phyloP scores from a whole-genome alignment of 2,888 invertebrate species.

The Villa cingulata region DNA sequence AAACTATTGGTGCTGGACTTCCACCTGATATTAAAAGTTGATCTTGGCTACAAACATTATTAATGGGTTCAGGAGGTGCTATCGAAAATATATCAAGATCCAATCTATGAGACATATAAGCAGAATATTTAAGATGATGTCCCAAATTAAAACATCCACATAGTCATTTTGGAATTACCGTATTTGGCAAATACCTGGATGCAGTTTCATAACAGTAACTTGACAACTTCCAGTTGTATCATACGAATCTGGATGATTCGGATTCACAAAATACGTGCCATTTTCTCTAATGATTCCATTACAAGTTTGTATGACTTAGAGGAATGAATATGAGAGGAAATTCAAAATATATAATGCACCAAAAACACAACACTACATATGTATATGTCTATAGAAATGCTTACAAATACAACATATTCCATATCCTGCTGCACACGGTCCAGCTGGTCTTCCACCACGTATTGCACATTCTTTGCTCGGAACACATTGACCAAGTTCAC shows the following conservation, averaged over 20 bases:
- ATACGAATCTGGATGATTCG: constrained; percentile 58
- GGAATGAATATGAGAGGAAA: too few relatives aligned
- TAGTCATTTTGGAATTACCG: constrained; percentile 39
- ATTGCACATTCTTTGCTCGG: constrained; percentile 54
- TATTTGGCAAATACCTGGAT: constrained; percentile 70
- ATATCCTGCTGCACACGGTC: constrained; percentile 54
- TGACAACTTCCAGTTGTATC: constrained; percentile 77
- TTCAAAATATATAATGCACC: too few relatives aligned
- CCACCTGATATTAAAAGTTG: constrained; percentile 77
- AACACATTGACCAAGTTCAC: constrained; percentile 72
- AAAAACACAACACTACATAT: too few relatives aligned
- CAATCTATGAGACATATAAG: constrained; percentile 39
- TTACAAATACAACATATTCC: constrained; percentile 36
- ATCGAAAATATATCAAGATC: constrained; percentile 68
- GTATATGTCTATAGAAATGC: constrained; percentile 8
- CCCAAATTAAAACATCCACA: neutral
- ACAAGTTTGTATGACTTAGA: constrained; percentile 60
- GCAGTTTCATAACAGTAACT: constrained; percentile 61
- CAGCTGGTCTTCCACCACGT: constrained; percentile 59
- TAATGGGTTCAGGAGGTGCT: constrained; percentile 58
- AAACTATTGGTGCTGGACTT: constrained; percentile 64
- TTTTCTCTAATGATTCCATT: constrained; percentile 66
- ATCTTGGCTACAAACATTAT: constrained; percentile 70
- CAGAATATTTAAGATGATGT: neutral
- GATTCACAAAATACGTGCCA: constrained; percentile 75